These are phyloP conservation scores for Danio choprae DNA, from an alignment of 2,797 vertebrate species.

Conservation along the genomic window DNA sequence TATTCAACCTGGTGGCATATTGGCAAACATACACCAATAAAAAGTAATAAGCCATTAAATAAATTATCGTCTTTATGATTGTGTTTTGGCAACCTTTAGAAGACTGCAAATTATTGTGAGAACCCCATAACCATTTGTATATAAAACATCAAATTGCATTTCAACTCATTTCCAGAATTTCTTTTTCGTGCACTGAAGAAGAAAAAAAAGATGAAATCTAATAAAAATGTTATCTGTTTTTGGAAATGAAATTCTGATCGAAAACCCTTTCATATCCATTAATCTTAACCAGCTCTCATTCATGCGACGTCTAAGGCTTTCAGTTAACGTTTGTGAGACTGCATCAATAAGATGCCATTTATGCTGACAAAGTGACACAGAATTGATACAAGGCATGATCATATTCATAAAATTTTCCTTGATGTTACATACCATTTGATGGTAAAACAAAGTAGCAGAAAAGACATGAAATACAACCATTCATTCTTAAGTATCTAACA, in stretches of 20 bases:
- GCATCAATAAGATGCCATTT: slow-evolving; percentile 23
- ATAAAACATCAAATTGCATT: background rate
- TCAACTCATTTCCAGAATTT: too few species aligned
- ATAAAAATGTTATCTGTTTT: too few species aligned
- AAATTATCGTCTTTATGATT: background rate
- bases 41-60: background rate
- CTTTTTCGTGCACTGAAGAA: too few species aligned
- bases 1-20: background rate
- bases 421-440: slow-evolving; percentile 45
- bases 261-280: slow-evolving; percentile 1
- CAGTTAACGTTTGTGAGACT: slow-evolving; percentile 10
- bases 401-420: slow-evolving; percentile 41
- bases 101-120: background rate
- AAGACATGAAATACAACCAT: slow-evolving; percentile 42
- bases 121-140: background rate
- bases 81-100: background rate
- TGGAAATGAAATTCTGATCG: background rate
- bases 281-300: background rate
- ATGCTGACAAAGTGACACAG: slow-evolving; percentile 29
- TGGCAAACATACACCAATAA: background rate
- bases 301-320: slow-evolving; percentile 21
- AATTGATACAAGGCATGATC: slow-evolving; percentile 25
- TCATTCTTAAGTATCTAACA: slow-evolving; percentile 38
- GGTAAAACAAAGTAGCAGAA: slow-evolving; percentile 44
- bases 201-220: too few species aligned